Evolutionary conservation across 2,113 vertebrate species (phyloP).

Genomic region (Lycaon pictus): DNA sequence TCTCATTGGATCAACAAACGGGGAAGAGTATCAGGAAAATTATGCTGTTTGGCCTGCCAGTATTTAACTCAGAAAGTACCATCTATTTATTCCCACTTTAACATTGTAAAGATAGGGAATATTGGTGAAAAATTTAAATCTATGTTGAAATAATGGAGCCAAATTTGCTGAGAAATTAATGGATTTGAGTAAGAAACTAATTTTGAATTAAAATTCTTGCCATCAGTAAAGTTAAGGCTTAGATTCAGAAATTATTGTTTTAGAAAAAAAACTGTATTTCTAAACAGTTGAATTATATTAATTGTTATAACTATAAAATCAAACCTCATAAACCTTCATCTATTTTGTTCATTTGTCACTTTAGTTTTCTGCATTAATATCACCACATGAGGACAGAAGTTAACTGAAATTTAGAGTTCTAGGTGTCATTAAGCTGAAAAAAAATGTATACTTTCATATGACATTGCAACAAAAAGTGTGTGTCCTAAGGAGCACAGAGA

Average conservation of each 20-base stretch:
- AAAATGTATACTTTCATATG: background rate
- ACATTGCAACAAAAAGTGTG: background rate
- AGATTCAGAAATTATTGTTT: background rate
- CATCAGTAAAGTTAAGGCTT: background rate
- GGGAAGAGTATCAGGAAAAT: background rate
- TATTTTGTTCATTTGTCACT: background rate
- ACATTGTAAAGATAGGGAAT: too few species aligned
- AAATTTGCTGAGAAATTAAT: background rate
- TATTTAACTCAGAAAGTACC: background rate
- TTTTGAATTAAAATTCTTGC: background rate
- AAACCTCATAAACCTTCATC: background rate
- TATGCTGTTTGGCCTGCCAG: background rate
- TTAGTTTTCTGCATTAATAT: background rate
- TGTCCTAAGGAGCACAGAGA: background rate
- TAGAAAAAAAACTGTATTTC: background rate
- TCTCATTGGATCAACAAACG: background rate
- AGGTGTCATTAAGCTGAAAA: background rate
- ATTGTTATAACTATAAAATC: background rate
- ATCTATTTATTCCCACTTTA: background rate
- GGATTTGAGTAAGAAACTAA: background rate
- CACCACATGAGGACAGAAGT: background rate
- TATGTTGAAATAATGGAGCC: background rate
- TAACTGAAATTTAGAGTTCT: constrained; percentile 26
- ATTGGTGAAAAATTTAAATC: background rate
- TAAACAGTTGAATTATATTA: background rate